Conservation (phyloP, 2,113 vertebrate species). For the Albula goreensis region DNA sequence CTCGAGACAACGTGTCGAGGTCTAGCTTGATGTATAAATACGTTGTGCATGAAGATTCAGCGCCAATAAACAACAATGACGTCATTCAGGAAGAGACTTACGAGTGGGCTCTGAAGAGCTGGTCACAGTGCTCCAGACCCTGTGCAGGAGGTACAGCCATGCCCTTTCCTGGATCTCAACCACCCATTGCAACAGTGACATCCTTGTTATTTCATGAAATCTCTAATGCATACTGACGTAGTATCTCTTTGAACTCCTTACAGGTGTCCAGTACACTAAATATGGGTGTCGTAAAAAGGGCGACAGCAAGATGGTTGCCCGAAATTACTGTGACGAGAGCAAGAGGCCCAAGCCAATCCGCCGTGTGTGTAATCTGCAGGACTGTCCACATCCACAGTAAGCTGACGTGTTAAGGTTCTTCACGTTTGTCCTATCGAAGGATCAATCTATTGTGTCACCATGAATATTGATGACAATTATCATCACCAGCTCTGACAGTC, state of each 20-base stretch:
- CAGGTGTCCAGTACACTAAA: constrained; percentile 94
- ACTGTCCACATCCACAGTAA: constrained; percentile 92
- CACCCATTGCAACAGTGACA: neutral
- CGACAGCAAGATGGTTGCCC: constrained; percentile 91
- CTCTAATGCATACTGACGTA: neutral
- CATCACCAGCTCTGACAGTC: too few relatives aligned
- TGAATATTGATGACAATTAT: too few relatives aligned
- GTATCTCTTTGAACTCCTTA: too few relatives aligned
- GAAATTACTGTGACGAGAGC: constrained; percentile 85
- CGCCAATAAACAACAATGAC: constrained; percentile 92
- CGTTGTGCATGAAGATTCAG: constrained; percentile 92
- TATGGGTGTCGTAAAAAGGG: constrained; percentile 94
- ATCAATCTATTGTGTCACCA: too few relatives aligned
- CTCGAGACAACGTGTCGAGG: constrained; percentile 86
- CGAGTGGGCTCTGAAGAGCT: constrained; percentile 96
- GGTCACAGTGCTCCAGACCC: constrained; percentile 91
- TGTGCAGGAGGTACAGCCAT: constrained; percentile 84
- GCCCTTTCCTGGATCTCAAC: neutral
- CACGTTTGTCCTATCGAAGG: too few relatives aligned
- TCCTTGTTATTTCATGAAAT: neutral
- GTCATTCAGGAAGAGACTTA: constrained; percentile 91
- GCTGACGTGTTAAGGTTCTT: constrained; percentile 37
- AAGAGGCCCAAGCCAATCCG: constrained; percentile 95
- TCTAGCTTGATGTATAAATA: constrained; percentile 92
- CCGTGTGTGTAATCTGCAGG: constrained; percentile 92